A percentile compares a stretch with the other conserved stretches of the same genome.
phyloP scores from a whole-genome alignment of 2,797 vertebrate genomes.

The Xiphorhynchus erythropygius region DNA sequence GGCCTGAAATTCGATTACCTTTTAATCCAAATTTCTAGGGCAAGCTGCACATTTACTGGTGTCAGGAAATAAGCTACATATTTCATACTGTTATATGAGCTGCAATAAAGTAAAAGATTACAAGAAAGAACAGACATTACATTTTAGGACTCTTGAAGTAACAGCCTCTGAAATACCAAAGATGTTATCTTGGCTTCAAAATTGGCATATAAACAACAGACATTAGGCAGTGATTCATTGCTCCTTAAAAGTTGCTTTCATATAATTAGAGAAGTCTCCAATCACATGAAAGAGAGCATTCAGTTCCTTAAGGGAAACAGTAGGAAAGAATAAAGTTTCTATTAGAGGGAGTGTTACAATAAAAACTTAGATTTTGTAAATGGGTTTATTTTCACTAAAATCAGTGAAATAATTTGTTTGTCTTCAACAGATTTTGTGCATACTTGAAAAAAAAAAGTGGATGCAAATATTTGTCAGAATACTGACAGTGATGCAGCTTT shows the following conservation, averaged over 20 bases:
- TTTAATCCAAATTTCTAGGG: not conserved
- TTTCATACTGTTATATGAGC: not conserved
- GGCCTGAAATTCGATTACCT: not conserved
- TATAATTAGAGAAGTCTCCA: not conserved
- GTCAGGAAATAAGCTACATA: not conserved
- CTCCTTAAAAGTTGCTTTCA: not conserved
- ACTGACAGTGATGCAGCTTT: not conserved
- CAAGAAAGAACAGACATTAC: not conserved
- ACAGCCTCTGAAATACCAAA: not conserved
- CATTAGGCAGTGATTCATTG: not conserved
- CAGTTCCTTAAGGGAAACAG: not conserved
- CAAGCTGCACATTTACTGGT: not conserved
- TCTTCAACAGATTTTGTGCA: not conserved
- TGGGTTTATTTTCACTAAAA: not conserved
- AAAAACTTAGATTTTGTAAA: not conserved
- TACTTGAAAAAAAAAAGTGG: not conserved
- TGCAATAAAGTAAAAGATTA: not conserved
- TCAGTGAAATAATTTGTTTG: not conserved
- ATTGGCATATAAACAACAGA: not conserved
- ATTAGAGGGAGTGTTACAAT: accelerated
- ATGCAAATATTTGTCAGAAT: not conserved
- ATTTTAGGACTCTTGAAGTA: not conserved
- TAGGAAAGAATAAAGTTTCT: not conserved
- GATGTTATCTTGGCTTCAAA: not conserved
- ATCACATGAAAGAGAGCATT: not conserved